phyloP scores from a whole-genome alignment of 2,797 vertebrate genomes.

The Chelmon rostratus region DNA sequence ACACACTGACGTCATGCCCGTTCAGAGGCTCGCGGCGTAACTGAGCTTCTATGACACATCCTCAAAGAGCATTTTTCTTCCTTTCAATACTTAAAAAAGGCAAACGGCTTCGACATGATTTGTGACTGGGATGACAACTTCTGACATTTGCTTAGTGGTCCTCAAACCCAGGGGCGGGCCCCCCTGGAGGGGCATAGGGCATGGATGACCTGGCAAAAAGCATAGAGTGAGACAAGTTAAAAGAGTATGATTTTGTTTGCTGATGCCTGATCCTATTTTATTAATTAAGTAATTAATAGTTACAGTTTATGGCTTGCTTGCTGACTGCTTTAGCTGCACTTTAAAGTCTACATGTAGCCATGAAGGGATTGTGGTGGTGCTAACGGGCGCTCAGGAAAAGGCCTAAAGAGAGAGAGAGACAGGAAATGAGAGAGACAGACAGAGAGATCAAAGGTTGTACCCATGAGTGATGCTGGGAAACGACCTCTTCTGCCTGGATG shows the following conservation, averaged over 20 bases:
- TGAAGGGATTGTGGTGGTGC: background rate
- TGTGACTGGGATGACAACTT: background rate
- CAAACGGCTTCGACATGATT: background rate
- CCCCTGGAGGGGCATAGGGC: background rate
- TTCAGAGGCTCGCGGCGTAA: background rate
- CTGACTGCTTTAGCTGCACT: background rate
- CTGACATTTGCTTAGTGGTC: background rate
- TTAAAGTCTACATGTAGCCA: background rate
- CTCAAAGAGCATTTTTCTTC: background rate
- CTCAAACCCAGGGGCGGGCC: background rate
- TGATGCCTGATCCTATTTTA: too few species aligned
- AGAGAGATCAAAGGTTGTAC: conserved; percentile 63
- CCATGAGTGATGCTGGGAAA: conserved; percentile 67
- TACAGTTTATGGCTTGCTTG: too few species aligned
- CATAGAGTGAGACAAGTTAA: too few species aligned
- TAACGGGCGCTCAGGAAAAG: background rate
- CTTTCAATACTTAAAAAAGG: background rate
- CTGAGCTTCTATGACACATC: background rate
- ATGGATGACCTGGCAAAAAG: too few species aligned
- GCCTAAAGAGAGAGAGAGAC: background rate
- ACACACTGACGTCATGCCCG: background rate
- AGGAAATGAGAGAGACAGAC: background rate
- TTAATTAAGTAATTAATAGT: too few species aligned
- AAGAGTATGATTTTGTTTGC: background rate
- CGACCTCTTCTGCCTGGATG: conserved; percentile 72